Percentiles rank a stretch among this genome's conserved stretches.
These are phyloP conservation scores for Tauraco erythrolophus DNA, from an alignment of 2,113 vertebrate genomes.

Conservation along the genomic window DNA sequence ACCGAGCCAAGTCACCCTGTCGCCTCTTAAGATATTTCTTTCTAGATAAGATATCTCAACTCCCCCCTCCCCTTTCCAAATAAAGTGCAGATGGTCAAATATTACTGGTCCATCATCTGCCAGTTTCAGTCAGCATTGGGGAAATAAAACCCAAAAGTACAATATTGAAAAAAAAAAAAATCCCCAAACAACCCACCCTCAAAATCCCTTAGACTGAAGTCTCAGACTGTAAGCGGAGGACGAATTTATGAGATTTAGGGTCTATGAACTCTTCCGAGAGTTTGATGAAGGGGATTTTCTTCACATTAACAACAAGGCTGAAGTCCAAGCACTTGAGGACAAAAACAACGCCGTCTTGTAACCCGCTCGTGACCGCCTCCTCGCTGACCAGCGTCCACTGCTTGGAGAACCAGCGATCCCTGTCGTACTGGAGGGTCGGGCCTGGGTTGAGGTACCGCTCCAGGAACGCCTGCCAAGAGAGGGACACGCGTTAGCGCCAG, in stretches of 20 bases:
- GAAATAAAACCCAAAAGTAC: slow-evolving; percentile 62
- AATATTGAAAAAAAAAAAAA: not conserved
- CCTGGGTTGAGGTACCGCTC: slow-evolving; percentile 81
- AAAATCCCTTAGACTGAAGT: slow-evolving; percentile 76
- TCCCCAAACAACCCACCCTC: slow-evolving; percentile 29
- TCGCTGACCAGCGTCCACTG: slow-evolving; percentile 83
- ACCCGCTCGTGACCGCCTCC: slow-evolving; percentile 78
- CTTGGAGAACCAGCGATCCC: slow-evolving; percentile 80
- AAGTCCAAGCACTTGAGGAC: slow-evolving; percentile 83
- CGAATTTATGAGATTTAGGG: slow-evolving; percentile 84
- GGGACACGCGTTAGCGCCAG: not conserved
- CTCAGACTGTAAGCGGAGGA: slow-evolving; percentile 81
- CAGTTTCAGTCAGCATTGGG: slow-evolving; percentile 71
- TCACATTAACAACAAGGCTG: slow-evolving; percentile 83
- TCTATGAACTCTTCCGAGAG: slow-evolving; percentile 84
- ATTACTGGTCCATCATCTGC: slow-evolving; percentile 74
- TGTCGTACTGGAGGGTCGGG: slow-evolving; percentile 80
- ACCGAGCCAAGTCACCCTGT: slow-evolving; percentile 44
- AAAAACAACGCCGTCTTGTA: slow-evolving; percentile 77
- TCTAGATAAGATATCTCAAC: slow-evolving; percentile 25
- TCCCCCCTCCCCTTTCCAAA: slow-evolving; percentile 58
- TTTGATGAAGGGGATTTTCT: slow-evolving; percentile 83
- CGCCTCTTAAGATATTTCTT: slow-evolving; percentile 60
- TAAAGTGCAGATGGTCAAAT: slow-evolving; percentile 83
- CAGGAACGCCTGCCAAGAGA: slow-evolving; percentile 78